phyloP scores from a whole-genome alignment of 1,140 invertebrate genomes.

The Drosophila arizonae region DNA sequence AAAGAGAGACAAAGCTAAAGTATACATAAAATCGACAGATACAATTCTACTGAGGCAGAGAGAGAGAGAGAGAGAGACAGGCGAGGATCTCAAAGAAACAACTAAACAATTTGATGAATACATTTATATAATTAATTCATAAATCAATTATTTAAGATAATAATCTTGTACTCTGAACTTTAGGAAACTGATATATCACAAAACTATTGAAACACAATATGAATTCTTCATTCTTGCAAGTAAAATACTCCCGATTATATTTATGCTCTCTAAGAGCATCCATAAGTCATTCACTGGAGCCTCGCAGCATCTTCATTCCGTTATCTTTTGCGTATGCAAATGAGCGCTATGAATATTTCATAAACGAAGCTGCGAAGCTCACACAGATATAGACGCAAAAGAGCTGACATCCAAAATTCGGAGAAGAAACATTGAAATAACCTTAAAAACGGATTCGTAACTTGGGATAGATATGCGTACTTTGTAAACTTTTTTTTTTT shows the following conservation, averaged over 20 bases:
- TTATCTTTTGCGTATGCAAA: constrained; percentile 35
- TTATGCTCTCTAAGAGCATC: not conserved
- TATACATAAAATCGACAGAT: no score
- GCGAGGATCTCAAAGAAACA: no score
- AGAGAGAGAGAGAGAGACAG: no score
- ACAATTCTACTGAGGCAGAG: no score
- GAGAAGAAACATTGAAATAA: not conserved
- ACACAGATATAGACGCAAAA: not conserved
- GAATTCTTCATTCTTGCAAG: no score
- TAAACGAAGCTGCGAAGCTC: constrained; percentile 14
- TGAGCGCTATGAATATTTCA: constrained; percentile 55
- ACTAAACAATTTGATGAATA: no score
- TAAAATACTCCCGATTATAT: not conserved
- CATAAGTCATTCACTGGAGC: not conserved
- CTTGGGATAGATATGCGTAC: no score
- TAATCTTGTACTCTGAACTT: no score
- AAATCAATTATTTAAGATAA: no score
- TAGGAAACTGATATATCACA: no score
- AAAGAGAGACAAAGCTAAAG: no score
- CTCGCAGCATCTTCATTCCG: not conserved
- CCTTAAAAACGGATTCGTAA: not conserved
- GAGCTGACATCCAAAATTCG: not conserved
- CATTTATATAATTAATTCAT: no score
- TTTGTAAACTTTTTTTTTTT: not conserved
- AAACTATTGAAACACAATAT: not conserved